Conservation (phyloP, 2,113 vertebrate genomes). For the Sylvicapra grimmia region DNA sequence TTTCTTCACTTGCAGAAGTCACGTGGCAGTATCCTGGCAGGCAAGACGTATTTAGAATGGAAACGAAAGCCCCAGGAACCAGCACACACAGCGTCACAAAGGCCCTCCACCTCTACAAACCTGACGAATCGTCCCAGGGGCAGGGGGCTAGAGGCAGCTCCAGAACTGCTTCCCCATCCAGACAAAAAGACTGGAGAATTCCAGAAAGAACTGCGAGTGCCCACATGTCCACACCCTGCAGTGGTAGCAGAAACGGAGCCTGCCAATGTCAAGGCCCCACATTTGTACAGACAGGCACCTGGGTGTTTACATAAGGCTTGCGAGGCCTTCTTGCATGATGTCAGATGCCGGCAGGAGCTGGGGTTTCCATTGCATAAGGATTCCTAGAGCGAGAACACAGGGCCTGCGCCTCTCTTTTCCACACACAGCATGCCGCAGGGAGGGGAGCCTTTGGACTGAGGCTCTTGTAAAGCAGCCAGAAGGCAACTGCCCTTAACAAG, state of each 20-base stretch:
- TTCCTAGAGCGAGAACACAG: neutral
- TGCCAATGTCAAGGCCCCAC: neutral
- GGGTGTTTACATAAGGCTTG: slow-evolving; percentile 6
- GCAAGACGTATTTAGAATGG: neutral
- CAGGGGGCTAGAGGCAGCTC: neutral
- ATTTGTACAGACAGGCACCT: slow-evolving; percentile 38
- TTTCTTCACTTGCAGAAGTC: neutral
- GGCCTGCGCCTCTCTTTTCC: neutral
- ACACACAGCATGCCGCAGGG: neutral
- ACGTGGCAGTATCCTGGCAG: neutral
- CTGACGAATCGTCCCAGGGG: neutral
- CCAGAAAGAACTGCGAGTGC: neutral
- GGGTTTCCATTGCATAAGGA: slow-evolving; percentile 13
- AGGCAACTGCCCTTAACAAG: neutral
- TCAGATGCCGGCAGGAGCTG: neutral
- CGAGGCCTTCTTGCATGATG: neutral
- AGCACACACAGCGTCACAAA: neutral
- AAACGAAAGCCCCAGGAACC: neutral
- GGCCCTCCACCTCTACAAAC: neutral
- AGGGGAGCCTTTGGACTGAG: neutral
- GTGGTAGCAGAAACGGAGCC: neutral
- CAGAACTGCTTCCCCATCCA: neutral
- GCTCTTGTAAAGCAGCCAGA: neutral
- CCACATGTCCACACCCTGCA: neutral
- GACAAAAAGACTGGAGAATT: neutral